Evolutionary conservation across 2,113 vertebrate genomes (phyloP), one percentile per base, ranked within the genome.

Genomic region (Notothenia coriiceps): DNA sequence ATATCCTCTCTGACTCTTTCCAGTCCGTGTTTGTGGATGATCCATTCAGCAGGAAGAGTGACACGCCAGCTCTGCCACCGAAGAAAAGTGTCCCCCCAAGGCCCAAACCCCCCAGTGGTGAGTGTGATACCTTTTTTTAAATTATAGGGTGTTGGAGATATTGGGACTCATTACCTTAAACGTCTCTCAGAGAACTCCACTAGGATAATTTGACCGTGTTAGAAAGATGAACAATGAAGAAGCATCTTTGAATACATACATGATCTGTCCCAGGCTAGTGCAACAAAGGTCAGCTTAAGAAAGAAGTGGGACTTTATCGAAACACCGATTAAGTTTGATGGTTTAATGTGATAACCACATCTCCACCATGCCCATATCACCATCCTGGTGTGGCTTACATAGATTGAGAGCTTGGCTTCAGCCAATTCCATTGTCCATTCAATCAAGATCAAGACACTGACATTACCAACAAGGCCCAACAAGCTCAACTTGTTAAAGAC

Each of bases 51-150:
- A 96, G 96, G 90, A 98, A 97, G 91, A 95, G 94, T 72, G 97
- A 98, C 89, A 99, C 95, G 9, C 98, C 98, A 5, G 97, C 97
- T 2, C 95, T 99, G 51, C 98, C 97, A 13, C 98, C 97, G 10
- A 99, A 99, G 95, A 99, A 98, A 89, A 96, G 93, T 40, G 92
- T 98, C 76, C 98, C 97, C 7, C 97, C 97, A 1, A 94, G 98
- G 70, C 98, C 98, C 88, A 97, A 97, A 91, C 97, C 97, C 55
- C 97, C 97, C 89, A 98, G 97, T 83, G 98, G 98, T 99, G 95
- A 97, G 97, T 83, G 49, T 25, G 35, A 40, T 40, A 40, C 35
- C 7, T 40, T 40, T 40, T 6, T 40, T 40, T 40, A 7, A 1
- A 8, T 40, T 40, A 7, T 40, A 40, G 35, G 35, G 35, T 40